A percentile compares a stretch with the other conserved stretches of the same genome.
phyloP scores from a whole-genome alignment of 2,888 invertebrate species.

The Caenorhabditis panamensis region DNA sequence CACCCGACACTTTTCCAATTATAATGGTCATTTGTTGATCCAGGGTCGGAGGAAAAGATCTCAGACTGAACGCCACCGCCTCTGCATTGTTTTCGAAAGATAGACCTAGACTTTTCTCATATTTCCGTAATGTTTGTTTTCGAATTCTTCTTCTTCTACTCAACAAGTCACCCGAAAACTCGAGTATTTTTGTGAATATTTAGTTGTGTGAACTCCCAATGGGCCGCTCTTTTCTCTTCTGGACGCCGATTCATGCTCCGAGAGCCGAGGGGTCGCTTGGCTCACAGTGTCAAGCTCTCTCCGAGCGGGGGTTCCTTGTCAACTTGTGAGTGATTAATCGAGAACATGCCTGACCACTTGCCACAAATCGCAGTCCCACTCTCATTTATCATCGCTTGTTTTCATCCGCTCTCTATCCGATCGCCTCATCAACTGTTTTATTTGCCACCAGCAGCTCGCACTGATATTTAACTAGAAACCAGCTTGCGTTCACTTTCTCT shows the following conservation, averaged over 20 bases:
- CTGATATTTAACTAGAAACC: not conserved
- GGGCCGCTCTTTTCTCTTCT: conserved; percentile 34
- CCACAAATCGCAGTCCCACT: not conserved
- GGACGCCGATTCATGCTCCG: conserved; percentile 21
- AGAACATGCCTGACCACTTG: conserved; percentile 23
- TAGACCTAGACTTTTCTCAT: not conserved
- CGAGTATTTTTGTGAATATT: conserved; percentile 61
- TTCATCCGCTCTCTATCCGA: conserved; percentile 7
- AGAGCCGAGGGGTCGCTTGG: conserved; percentile 8
- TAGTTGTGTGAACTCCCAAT: conserved; percentile 58
- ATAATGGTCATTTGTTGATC: not conserved
- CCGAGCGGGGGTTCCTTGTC: conserved; percentile 10
- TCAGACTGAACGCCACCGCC: too few species aligned
- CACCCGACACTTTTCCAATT: not conserved
- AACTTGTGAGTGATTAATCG: conserved; percentile 22
- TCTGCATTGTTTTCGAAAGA: not conserved
- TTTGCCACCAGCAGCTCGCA: conserved; percentile 6
- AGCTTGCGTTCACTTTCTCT: not conserved
- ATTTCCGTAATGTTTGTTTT: conserved; percentile 7
- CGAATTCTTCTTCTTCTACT: conserved; percentile 1
- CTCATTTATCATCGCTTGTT: conserved; percentile 35
- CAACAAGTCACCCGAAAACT: conserved; percentile 35
- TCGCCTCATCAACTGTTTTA: conserved; percentile 13
- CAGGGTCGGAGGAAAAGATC: too few species aligned
- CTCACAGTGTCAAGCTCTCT: conserved; percentile 25